Conservation (phyloP, 2,888 invertebrate genomes). For the Aethes cnicana region DNA sequence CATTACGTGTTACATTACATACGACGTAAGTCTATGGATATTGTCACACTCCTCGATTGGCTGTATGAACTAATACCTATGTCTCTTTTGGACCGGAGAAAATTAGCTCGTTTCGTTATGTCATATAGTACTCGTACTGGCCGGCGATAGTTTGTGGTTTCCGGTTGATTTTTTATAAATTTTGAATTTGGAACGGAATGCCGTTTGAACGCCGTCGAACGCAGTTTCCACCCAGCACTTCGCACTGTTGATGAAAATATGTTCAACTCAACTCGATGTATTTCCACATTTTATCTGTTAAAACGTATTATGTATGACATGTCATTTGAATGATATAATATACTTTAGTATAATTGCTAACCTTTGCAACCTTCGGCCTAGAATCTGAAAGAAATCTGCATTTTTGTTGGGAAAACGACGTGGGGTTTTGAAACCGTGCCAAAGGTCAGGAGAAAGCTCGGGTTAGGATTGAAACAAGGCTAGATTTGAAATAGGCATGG, state of each 20-base stretch:
- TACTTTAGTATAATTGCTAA: constrained; percentile 35
- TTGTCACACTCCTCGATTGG: constrained; percentile 35
- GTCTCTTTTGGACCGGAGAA: constrained; percentile 39
- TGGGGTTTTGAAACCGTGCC: constrained; percentile 62
- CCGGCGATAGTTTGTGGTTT: constrained; percentile 39
- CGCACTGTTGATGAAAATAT: too few relatives aligned
- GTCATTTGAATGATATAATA: not conserved
- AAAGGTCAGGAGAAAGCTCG: constrained; percentile 79
- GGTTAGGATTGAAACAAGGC: constrained; percentile 40
- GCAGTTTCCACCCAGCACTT: too few relatives aligned
- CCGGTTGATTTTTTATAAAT: constrained; percentile 37
- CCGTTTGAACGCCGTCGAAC: constrained; percentile 3
- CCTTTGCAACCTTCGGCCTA: constrained; percentile 57
- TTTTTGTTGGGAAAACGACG: constrained; percentile 60
- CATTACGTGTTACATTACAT: constrained; percentile 40
- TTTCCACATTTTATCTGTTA: too few relatives aligned
- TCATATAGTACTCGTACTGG: constrained; percentile 20
- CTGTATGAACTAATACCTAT: constrained; percentile 27
- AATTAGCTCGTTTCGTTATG: constrained; percentile 38
- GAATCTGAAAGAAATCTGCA: constrained; percentile 51
- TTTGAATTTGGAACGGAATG: constrained; percentile 26
- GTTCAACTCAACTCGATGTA: too few relatives aligned
- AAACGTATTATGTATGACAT: not conserved
- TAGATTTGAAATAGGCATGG: constrained; percentile 30
- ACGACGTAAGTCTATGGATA: constrained; percentile 30